These are phyloP conservation scores for Neelides folsomi DNA, from an alignment of 2,888 invertebrate species.

Conservation along the genomic window DNA sequence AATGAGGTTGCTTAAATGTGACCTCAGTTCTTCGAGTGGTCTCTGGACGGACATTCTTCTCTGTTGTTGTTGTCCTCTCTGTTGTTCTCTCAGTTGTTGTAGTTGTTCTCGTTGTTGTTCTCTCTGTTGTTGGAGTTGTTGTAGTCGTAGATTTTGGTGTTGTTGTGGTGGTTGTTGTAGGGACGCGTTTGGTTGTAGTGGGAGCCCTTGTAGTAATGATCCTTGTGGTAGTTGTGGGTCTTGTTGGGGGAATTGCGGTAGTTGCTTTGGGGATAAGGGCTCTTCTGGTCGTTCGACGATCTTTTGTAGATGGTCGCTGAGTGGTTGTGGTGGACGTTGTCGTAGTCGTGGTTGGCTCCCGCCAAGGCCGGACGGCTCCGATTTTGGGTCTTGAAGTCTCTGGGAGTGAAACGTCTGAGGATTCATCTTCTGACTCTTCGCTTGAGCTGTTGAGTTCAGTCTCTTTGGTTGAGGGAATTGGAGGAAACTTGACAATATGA, in stretches of 20 bases:
- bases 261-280: background rate
- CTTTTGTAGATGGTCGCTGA: background rate
- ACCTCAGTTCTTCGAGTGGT: no score
- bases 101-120: background rate
- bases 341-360: background rate
- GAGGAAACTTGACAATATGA: conserved; percentile 38
- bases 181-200: background rate
- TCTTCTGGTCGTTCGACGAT: background rate
- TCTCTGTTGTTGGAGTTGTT: background rate
- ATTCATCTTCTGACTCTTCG: conserved; percentile 1
- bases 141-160: background rate
- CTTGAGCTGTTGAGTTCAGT: background rate
- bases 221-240: background rate
- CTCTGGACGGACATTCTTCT: no score
- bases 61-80: no score
- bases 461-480: background rate
- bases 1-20: conserved; percentile 4
- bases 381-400: no score
- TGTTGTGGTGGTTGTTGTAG: background rate
- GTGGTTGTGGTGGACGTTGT: conserved; percentile 6
- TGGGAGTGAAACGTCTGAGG: conserved; percentile 5
- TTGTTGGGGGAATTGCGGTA: background rate
- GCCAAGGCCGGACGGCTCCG: no score
- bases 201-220: background rate
- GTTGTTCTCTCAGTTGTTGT: no score